Evolutionary conservation across 2,888 invertebrate genomes (phyloP).

Genomic region (Drosophila niveifrons): DNA sequence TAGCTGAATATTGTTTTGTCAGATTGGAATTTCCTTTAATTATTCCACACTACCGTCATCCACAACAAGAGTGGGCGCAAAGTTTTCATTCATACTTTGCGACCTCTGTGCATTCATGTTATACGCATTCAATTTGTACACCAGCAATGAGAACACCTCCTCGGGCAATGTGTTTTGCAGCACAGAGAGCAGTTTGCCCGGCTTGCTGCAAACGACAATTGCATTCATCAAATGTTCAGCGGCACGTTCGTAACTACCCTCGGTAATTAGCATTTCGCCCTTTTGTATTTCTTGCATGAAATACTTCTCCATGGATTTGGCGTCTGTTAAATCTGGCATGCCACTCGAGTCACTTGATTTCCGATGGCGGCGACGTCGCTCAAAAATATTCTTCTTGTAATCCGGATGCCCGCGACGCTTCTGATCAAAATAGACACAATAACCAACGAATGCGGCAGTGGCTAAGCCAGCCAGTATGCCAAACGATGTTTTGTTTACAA

Average conservation of each 20-base stretch:
- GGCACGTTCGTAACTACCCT: slow-evolving; percentile 94
- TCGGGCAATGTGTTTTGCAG: slow-evolving; percentile 98
- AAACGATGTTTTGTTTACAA: slow-evolving; percentile 77
- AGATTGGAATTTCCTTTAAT: not conserved
- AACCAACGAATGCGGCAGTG: slow-evolving; percentile 94
- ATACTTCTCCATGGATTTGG: slow-evolving; percentile 76
- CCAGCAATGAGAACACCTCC: slow-evolving; percentile 94
- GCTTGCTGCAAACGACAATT: slow-evolving; percentile 96
- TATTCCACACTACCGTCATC: slow-evolving; percentile 49
- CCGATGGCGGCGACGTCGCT: slow-evolving; percentile 87
- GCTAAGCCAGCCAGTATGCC: slow-evolving; percentile 95
- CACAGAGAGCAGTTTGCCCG: slow-evolving; percentile 82
- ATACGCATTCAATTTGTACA: slow-evolving; percentile 87
- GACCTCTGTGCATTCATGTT: slow-evolving; percentile 50
- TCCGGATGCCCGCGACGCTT: slow-evolving; percentile 96
- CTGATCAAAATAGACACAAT: slow-evolving; percentile 98
- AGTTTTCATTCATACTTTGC: not conserved
- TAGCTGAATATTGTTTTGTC: not conserved
- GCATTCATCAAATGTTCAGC: slow-evolving; percentile 98
- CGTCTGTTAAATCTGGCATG: slow-evolving; percentile 21
- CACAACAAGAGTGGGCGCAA: slow-evolving; percentile 15
- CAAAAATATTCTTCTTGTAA: slow-evolving; percentile 96
- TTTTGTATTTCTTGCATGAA: slow-evolving; percentile 92
- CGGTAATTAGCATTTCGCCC: slow-evolving; percentile 94
- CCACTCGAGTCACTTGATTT: not conserved